Percentiles rank a stretch among this genome's conserved stretches.
phyloP scores from a whole-genome alignment of 1,140 invertebrate species.

The Helicorthomorpha holstii region DNA sequence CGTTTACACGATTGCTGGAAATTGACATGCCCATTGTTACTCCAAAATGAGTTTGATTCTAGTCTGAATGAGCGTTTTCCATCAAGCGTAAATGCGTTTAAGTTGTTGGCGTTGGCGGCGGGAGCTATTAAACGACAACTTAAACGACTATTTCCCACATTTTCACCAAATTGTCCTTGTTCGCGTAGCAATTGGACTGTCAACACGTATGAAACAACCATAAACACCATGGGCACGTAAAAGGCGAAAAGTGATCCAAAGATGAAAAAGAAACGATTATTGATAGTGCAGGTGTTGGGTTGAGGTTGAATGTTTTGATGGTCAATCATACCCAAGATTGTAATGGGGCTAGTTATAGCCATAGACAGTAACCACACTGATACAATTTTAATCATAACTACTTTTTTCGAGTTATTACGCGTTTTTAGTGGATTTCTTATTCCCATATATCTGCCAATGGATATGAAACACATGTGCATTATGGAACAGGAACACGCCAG shows the following conservation, averaged over 20 bases:
- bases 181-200: conserved; percentile 63
- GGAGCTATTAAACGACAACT: not conserved
- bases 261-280: conserved; percentile 68
- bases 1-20: not conserved
- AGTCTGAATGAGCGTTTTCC: not conserved
- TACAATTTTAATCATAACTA: conserved; percentile 63
- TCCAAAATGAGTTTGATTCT: not conserved
- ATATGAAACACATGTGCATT: conserved; percentile 95
- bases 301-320: conserved; percentile 28
- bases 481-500: conserved; percentile 84
- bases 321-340: conserved; percentile 54
- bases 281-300: conserved; percentile 57
- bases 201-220: conserved; percentile 41
- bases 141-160: not conserved
- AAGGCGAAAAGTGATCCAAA: conserved; percentile 70
- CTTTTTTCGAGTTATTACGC: conserved; percentile 47
- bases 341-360: conserved; percentile 71
- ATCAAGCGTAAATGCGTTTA: too few species aligned
- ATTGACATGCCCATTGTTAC: not conserved
- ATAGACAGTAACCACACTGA: conserved; percentile 70
- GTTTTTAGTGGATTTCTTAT: conserved; percentile 76
- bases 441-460: conserved; percentile 74
- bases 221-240: conserved; percentile 35
- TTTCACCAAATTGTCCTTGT: conserved; percentile 20
- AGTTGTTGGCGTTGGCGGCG: too few species aligned